Conservation (phyloP, 2,888 invertebrate genomes). For the Alcis repandata region DNA sequence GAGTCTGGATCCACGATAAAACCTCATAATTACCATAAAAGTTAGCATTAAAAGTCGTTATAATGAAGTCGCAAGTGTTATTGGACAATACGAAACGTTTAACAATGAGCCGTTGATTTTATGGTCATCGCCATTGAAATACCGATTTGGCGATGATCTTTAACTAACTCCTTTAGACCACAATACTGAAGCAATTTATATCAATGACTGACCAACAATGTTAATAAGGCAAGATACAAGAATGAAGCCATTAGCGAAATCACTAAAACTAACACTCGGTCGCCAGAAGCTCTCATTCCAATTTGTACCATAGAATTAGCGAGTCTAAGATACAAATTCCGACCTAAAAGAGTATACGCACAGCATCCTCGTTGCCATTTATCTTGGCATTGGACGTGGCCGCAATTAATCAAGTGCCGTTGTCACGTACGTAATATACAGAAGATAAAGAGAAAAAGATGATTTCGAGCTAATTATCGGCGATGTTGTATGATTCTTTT, state of each 20-base stretch:
- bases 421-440: constrained; percentile 80
- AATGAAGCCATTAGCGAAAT: constrained; percentile 76
- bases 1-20: constrained; percentile 27
- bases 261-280: constrained; percentile 74
- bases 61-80: constrained; percentile 38
- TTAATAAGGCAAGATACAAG: constrained; percentile 67
- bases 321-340: constrained; percentile 60
- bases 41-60: constrained; percentile 31
- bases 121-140: constrained; percentile 36
- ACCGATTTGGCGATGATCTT: constrained; percentile 50
- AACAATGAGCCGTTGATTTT: constrained; percentile 36
- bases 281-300: constrained; percentile 41
- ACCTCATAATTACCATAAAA: constrained; percentile 37
- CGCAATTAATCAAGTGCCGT: constrained; percentile 83
- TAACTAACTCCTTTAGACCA: constrained; percentile 55
- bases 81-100: constrained; percentile 30
- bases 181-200: constrained; percentile 61
- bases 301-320: constrained; percentile 57
- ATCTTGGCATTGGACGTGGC: constrained; percentile 78
- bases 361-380: constrained; percentile 64
- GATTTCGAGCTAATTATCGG: constrained; percentile 83
- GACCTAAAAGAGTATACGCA: constrained; percentile 45
- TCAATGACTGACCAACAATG: constrained; percentile 67
- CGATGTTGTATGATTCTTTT: constrained; percentile 72
- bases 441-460: constrained; percentile 81